Evolutionary conservation across 2,797 vertebrate genomes (phyloP).

Genomic region (Phalanger gymnotis): DNA sequence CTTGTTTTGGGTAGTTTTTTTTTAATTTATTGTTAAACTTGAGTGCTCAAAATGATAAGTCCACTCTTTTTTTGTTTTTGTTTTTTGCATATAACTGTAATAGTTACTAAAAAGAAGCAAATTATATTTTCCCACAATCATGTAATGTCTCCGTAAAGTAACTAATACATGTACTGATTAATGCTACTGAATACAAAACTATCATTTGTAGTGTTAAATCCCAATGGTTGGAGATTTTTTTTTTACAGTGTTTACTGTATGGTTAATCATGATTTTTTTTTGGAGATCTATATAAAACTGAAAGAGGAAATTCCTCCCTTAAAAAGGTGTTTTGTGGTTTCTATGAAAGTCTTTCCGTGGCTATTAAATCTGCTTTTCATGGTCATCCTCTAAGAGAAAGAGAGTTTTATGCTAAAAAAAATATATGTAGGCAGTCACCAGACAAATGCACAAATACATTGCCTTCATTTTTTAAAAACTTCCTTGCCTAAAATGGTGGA

Average conservation of each 20-base stretch:
- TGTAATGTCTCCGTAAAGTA: constrained; percentile 77
- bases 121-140: constrained; percentile 69
- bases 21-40: constrained; percentile 70
- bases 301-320: constrained; percentile 78
- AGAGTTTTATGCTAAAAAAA: constrained; percentile 7
- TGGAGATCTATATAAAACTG: constrained; percentile 75
- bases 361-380: constrained; percentile 63
- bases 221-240: constrained; percentile 69
- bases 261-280: constrained; percentile 59
- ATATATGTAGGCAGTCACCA: constrained; percentile 16
- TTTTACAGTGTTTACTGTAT: constrained; percentile 76
- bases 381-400: constrained; percentile 36
- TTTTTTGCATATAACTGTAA: constrained; percentile 65
- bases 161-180: constrained; percentile 68
- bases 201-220: constrained; percentile 78
- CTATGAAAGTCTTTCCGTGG: constrained; percentile 69
- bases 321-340: constrained; percentile 79
- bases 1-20: constrained; percentile 74
- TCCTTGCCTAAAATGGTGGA: not conserved
- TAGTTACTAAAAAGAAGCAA: constrained; percentile 70
- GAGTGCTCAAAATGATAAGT: constrained; percentile 66
- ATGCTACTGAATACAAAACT: constrained; percentile 73
- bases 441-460: not conserved
- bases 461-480: not conserved
- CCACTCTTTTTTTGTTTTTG: constrained; percentile 59